Percentiles rank a stretch among this genome's conserved stretches.
phyloP scores from a whole-genome alignment of 2,113 vertebrate genomes.

The Callionymus lyra region DNA sequence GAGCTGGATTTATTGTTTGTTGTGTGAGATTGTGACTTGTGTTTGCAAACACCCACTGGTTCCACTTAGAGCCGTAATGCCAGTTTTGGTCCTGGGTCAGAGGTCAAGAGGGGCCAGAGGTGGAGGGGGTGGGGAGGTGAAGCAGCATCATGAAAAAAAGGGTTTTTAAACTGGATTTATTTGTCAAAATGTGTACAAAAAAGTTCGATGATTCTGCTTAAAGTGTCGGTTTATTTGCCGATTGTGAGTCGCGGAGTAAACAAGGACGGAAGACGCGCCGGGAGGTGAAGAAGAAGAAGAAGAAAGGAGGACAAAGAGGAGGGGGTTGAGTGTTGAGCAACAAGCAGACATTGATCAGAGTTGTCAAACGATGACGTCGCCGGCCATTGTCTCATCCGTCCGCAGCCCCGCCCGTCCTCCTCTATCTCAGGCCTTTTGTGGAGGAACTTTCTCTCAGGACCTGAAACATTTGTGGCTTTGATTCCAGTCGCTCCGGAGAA shows the following conservation, averaged over 20 bases:
- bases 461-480: too few relatives aligned
- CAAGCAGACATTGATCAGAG: conserved; percentile 47
- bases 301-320: conserved; percentile 23
- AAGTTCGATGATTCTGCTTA: too few relatives aligned
- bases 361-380: conserved; percentile 35
- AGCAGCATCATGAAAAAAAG: too few relatives aligned
- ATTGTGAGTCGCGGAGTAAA: too few relatives aligned
- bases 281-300: not conserved
- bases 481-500: too few relatives aligned
- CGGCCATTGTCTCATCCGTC: conserved; percentile 35
- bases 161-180: too few relatives aligned
- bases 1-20: conserved; percentile 6
- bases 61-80: conserved; percentile 22
- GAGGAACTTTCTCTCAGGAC: not conserved
- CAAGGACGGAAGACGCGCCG: not conserved
- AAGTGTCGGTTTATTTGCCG: too few relatives aligned
- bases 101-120: conserved; percentile 37
- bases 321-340: conserved; percentile 38
- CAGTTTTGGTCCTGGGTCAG: conserved; percentile 35
- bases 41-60: conserved; percentile 21
- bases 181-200: too few relatives aligned
- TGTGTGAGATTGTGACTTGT: conserved; percentile 7
- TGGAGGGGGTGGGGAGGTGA: not conserved
- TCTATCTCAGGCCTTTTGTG: not conserved
- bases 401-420: conserved; percentile 7